A percentile compares a stretch with the other conserved stretches of the same genome.
phyloP scores from a whole-genome alignment of 2,113 vertebrate genomes.

The Anseranas semipalmata region DNA sequence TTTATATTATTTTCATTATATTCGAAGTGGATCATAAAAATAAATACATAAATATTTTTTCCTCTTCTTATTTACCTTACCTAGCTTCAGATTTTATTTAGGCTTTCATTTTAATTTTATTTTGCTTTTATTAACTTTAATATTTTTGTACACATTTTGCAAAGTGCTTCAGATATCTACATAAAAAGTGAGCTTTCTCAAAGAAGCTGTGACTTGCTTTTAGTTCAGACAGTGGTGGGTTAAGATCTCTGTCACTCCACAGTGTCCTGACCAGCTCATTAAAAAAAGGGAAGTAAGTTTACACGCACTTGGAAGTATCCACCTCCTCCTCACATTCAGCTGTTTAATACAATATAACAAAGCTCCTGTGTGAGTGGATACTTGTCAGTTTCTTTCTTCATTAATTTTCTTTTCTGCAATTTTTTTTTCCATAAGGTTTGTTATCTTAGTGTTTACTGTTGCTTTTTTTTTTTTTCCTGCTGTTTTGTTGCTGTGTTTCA shows the following conservation, averaged over 20 bases:
- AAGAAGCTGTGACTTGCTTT: not conserved
- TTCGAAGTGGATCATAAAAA: not conserved
- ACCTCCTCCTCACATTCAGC: not conserved
- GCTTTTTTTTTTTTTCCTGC: not conserved
- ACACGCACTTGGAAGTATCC: not conserved
- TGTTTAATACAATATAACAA: not conserved
- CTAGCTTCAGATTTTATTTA: not conserved
- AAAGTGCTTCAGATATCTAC: not conserved
- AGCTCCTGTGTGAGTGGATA: not conserved
- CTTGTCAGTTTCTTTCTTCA: not conserved
- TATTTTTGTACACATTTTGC: not conserved
- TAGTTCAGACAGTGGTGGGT: not conserved
- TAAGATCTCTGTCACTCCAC: not conserved
- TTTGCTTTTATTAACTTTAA: not conserved
- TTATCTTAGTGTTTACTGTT: not conserved
- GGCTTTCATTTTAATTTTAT: not conserved
- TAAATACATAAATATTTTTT: not conserved
- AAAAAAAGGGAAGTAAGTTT: not conserved
- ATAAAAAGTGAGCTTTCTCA: not conserved
- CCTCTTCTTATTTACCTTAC: not conserved
- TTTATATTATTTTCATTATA: not conserved
- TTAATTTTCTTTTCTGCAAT: not conserved
- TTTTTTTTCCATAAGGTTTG: not conserved
- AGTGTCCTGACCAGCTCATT: not conserved
- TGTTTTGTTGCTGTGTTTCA: not conserved